Evolutionary conservation across 2,113 vertebrate species (phyloP).

Genomic region (Ailuropoda melanoleuca): DNA sequence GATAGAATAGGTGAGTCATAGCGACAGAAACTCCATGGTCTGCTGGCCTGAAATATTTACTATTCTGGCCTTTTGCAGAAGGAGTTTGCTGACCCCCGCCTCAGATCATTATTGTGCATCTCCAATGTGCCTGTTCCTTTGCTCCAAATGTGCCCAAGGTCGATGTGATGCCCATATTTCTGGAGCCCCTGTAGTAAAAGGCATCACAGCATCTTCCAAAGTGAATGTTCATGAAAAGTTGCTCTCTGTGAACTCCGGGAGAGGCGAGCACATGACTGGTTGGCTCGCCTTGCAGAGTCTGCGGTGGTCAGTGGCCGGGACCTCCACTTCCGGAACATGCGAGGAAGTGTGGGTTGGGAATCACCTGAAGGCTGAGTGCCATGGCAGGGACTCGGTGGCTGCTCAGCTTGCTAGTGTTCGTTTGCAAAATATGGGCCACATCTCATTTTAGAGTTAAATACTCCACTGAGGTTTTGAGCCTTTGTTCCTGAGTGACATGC

Average conservation of each 20-base stretch:
- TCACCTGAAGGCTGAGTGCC: neutral
- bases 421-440: neutral
- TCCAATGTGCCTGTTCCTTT: neutral
- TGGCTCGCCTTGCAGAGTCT: neutral
- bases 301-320: neutral
- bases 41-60: neutral
- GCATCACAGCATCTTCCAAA: neutral
- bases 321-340: neutral
- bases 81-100: neutral
- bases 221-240: neutral
- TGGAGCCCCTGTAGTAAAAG: neutral
- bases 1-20: neutral
- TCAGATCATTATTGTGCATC: neutral
- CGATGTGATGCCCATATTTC: neutral
- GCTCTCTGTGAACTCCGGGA: neutral
- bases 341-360: neutral
- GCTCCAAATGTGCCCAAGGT: neutral
- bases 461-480: neutral
- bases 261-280: too few species aligned
- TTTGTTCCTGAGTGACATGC: constrained; percentile 2
- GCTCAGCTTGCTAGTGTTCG: neutral
- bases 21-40: neutral
- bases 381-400: neutral
- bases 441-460: constrained; percentile 49
- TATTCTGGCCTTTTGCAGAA: neutral